Percentiles rank a stretch among this genome's conserved stretches.
These are phyloP conservation scores for Nycticryphes semicollaris DNA, from an alignment of 2,113 vertebrate genomes.

Conservation along the genomic window DNA sequence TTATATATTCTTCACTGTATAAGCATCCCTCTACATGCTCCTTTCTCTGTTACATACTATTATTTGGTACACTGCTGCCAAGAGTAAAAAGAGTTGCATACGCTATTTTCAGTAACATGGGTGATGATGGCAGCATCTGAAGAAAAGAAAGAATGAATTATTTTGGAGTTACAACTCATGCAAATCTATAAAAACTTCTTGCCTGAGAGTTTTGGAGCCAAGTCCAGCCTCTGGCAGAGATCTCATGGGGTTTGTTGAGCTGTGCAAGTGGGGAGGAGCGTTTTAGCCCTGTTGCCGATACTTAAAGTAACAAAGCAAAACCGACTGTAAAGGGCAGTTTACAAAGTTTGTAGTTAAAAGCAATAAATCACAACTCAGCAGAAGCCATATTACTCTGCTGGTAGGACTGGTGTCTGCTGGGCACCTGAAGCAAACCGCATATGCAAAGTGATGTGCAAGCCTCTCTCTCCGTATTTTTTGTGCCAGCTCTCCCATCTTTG, in stretches of 20 bases:
- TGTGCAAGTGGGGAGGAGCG: background rate
- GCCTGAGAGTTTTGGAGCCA: background rate
- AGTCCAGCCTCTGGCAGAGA: background rate
- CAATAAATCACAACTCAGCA: background rate
- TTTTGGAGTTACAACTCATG: background rate
- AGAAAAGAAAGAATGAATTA: background rate
- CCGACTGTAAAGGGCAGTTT: background rate
- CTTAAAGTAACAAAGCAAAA: background rate
- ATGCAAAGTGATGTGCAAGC: background rate
- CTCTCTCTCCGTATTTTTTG: background rate
- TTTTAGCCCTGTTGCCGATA: background rate
- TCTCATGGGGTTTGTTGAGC: background rate
- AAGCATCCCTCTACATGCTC: background rate
- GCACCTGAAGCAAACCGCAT: background rate
- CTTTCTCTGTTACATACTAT: background rate
- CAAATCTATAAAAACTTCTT: background rate
- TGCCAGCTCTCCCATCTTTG: background rate
- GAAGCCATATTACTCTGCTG: background rate
- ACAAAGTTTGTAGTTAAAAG: background rate
- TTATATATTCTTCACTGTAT: background rate
- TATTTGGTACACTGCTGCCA: background rate
- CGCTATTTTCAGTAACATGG: background rate
- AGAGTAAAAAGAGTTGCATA: background rate
- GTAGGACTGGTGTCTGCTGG: background rate
- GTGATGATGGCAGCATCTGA: background rate